Conservation (phyloP, 2,797 vertebrate genomes). For the Liparis tanakae region DNA sequence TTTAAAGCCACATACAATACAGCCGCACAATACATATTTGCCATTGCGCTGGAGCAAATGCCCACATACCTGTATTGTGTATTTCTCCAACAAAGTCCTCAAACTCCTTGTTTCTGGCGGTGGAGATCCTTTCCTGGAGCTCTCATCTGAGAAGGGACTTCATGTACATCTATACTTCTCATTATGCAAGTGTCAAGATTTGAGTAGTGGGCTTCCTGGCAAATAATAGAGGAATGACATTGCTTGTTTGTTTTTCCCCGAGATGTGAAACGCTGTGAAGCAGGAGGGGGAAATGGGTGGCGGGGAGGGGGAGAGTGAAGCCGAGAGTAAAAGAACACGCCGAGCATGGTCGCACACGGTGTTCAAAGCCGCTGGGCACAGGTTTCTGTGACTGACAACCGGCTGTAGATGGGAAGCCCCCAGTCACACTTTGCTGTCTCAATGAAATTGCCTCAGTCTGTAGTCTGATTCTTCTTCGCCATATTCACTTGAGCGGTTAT, state of each 20-base stretch:
- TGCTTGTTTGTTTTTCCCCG: conserved; percentile 75
- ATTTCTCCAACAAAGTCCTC: conserved; percentile 43
- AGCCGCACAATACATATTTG: conserved; percentile 26
- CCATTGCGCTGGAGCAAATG: conserved; percentile 9
- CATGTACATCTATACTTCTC: conserved; percentile 74
- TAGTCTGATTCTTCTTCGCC: conserved; percentile 32
- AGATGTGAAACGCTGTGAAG: conserved; percentile 68
- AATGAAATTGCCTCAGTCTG: conserved; percentile 61
- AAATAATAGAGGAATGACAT: conserved; percentile 74
- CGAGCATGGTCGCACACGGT: conserved; percentile 59
- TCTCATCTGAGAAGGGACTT: conserved; percentile 62
- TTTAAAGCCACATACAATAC: conserved; percentile 4
- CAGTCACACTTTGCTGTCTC: conserved; percentile 57
- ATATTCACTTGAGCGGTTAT: conserved; percentile 39
- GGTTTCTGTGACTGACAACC: conserved; percentile 72
- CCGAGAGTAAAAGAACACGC: conserved; percentile 58
- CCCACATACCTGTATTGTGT: not conserved
- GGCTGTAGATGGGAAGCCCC: conserved; percentile 60
- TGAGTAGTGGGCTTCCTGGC: conserved; percentile 68
- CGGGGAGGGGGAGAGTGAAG: conserved; percentile 44
- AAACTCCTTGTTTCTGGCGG: conserved; percentile 53
- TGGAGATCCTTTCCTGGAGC: conserved; percentile 71
- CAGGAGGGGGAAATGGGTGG: conserved; percentile 48
- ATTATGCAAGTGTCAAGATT: conserved; percentile 76
- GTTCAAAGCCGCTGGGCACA: conserved; percentile 64